Conservation (phyloP, 2,113 vertebrate genomes). For the Smithornis capensis region DNA sequence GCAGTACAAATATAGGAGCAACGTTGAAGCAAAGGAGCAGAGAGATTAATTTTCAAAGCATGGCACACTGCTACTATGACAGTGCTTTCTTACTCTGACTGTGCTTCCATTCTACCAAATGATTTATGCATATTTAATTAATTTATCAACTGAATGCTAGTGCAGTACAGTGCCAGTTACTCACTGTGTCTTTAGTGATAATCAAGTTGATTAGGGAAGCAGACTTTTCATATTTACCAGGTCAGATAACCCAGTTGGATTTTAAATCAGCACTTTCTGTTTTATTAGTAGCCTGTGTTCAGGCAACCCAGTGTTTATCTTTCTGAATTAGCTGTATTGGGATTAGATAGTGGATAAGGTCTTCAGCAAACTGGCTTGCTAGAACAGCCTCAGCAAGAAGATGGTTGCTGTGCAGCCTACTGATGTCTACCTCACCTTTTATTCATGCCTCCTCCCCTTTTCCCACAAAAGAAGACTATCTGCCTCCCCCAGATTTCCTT, state of each 20-base stretch:
- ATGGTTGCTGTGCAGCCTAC: not conserved
- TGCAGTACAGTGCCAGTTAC: not conserved
- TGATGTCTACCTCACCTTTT: not conserved
- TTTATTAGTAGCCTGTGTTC: not conserved
- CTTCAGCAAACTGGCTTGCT: not conserved
- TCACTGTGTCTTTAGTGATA: not conserved
- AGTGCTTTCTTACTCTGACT: not conserved
- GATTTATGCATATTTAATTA: slow-evolving; percentile 1
- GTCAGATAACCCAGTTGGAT: not conserved
- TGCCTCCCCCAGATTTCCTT: not conserved
- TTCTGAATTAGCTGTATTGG: not conserved
- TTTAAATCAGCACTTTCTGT: not conserved
- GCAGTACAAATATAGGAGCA: not conserved
- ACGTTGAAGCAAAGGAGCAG: not conserved
- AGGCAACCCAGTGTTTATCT: not conserved
- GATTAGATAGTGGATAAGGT: not conserved
- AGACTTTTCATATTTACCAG: not conserved
- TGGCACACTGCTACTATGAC: not conserved
- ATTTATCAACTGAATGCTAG: not conserved
- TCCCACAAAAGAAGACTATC: not conserved
- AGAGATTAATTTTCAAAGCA: slow-evolving; percentile 3
- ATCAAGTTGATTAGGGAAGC: not conserved
- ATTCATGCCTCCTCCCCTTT: not conserved
- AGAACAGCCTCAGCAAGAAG: not conserved
- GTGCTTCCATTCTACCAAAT: not conserved